These are phyloP conservation scores for Protodeltote pygarga DNA, from an alignment of 2,888 invertebrate genomes.

Conservation along the genomic window DNA sequence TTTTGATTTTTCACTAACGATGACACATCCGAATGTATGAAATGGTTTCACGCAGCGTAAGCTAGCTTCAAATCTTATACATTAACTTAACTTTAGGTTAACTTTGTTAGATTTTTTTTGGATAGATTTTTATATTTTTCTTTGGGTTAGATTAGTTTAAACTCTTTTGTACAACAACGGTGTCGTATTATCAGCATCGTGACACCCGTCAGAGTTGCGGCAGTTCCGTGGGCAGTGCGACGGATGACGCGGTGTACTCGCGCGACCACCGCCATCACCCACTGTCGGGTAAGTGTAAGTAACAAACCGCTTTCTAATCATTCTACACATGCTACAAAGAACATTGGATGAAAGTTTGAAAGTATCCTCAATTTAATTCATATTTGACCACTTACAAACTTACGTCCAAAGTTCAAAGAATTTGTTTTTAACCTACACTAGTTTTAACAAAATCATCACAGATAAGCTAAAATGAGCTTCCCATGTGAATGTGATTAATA, in stretches of 20 bases:
- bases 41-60: too few species aligned
- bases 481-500: constrained; percentile 47
- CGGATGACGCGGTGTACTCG: constrained; percentile 78
- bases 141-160: too few species aligned
- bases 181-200: constrained; percentile 56
- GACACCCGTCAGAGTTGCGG: constrained; percentile 81
- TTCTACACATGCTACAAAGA: constrained; percentile 24
- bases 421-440: constrained; percentile 40
- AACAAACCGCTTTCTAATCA: constrained; percentile 21
- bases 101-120: too few species aligned
- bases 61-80: too few species aligned
- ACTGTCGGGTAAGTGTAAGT: constrained; percentile 68
- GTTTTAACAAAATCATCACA: constrained; percentile 37
- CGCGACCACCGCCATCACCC: constrained; percentile 76
- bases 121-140: too few species aligned
- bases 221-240: constrained; percentile 78
- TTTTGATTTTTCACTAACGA: not conserved
- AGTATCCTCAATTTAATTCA: not conserved
- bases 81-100: too few species aligned
- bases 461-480: constrained; percentile 17
- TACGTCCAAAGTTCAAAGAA: constrained; percentile 14
- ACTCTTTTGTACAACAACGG: not conserved
- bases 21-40: not conserved
- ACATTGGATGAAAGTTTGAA: constrained; percentile 22
- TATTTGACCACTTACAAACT: constrained; percentile 1